These are phyloP conservation scores for Gallinago jamesoni DNA, from an alignment of 2,113 vertebrate species.

Conservation along the genomic window DNA sequence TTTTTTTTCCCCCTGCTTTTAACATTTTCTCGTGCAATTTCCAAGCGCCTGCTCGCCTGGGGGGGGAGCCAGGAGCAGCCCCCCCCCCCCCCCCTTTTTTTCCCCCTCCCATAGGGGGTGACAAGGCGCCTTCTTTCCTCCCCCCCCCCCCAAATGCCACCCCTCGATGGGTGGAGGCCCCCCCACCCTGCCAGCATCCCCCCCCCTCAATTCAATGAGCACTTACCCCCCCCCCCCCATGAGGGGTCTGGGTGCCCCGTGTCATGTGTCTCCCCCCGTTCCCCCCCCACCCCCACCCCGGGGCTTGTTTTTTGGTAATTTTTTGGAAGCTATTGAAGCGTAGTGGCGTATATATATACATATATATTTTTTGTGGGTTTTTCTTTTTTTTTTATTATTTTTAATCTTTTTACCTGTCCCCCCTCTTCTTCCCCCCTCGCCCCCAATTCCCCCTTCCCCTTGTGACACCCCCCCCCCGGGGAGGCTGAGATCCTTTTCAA, in stretches of 20 bases:
- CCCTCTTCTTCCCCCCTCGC: too few species aligned
- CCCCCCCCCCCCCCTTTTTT: too few species aligned
- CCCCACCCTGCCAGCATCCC: neutral
- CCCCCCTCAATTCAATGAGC: neutral
- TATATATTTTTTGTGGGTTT: neutral
- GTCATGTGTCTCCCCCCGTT: too few species aligned
- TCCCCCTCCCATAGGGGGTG: too few species aligned
- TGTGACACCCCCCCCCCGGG: neutral
- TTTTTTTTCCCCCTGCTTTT: neutral
- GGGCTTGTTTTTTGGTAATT: neutral
- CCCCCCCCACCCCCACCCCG: neutral
- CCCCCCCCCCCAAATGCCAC: too few species aligned
- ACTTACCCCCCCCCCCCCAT: too few species aligned
- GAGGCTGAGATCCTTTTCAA: neutral
- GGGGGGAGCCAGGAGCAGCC: neutral
- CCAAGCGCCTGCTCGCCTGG: neutral
- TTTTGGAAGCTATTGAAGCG: slow-evolving; percentile 11
- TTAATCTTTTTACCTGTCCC: neutral
- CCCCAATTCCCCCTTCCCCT: neutral
- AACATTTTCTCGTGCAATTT: neutral
- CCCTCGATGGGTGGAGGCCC: too few species aligned
- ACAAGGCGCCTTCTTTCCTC: neutral
- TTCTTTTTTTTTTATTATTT: neutral
- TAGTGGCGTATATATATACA: neutral
- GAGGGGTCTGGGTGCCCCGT: too few species aligned